A percentile compares a stretch with the other conserved stretches of the same genome.
phyloP scores from a whole-genome alignment of 2,797 vertebrate species.

The Pipistrellus pipistrellus region DNA sequence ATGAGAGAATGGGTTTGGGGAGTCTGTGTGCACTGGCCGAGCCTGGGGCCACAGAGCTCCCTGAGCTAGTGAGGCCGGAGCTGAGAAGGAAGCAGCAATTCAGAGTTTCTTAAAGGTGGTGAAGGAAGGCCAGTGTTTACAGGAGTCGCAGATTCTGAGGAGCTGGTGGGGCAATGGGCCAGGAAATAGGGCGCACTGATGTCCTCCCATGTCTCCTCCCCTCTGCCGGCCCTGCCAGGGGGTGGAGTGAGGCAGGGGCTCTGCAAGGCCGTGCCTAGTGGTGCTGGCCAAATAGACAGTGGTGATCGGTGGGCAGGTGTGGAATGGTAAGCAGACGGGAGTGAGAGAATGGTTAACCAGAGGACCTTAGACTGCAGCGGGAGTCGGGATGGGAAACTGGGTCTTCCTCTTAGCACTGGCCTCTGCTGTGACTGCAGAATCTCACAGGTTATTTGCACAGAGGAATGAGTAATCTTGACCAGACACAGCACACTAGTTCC shows the following conservation, averaged over 20 bases:
- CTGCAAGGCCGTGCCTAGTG: background rate
- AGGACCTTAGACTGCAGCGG: accelerated
- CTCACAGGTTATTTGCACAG: background rate
- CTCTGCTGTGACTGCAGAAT: background rate
- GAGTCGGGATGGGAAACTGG: background rate
- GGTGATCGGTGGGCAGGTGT: background rate
- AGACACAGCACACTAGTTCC: background rate
- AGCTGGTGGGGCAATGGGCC: background rate
- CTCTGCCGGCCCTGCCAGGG: background rate
- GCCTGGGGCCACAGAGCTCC: background rate
- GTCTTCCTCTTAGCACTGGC: background rate
- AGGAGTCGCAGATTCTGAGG: accelerated
- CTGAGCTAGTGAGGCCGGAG: background rate
- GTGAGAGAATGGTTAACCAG: accelerated
- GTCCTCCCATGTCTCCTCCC: background rate
- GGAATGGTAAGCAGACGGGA: background rate
- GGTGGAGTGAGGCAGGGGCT: background rate
- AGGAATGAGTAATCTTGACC: background rate
- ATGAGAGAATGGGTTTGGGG: background rate
- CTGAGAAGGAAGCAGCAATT: background rate
- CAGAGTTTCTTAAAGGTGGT: background rate
- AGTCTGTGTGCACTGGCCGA: background rate
- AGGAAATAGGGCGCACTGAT: background rate
- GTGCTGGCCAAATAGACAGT: background rate
- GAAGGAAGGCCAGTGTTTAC: background rate